A percentile compares a stretch with the other conserved stretches of the same genome.
Conservation (phyloP, 2,113 vertebrate species). For the Platysternon megacephalum region DNA sequence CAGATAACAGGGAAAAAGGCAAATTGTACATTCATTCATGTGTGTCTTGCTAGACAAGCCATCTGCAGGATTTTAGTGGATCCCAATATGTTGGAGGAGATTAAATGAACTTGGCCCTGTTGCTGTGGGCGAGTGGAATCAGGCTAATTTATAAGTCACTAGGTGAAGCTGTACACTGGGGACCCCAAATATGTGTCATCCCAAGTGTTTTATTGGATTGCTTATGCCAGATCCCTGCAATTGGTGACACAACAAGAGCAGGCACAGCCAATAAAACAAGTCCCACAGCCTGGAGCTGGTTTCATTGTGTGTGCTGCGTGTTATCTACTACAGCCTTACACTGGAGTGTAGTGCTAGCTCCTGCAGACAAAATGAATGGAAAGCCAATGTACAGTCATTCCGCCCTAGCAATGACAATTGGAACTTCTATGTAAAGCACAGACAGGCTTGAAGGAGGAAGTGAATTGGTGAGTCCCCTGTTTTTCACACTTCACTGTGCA, state of each 20-base stretch:
- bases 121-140: neutral
- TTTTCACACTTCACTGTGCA: neutral
- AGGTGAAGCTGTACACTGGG: neutral
- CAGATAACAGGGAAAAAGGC: neutral
- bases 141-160: neutral
- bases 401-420: neutral
- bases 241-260: conserved; percentile 4
- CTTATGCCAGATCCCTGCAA: neutral
- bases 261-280: conserved; percentile 23
- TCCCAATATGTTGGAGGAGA: neutral
- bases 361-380: neutral
- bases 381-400: neutral
- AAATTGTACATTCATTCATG: neutral
- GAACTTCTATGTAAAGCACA: neutral
- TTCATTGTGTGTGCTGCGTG: neutral
- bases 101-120: neutral
- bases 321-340: neutral
- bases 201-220: neutral
- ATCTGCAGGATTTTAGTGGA: neutral
- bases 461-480: neutral
- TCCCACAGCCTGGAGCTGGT: neutral
- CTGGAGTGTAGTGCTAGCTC: neutral
- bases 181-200: neutral
- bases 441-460: neutral
- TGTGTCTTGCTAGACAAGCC: neutral